phyloP scores from a whole-genome alignment of 2,888 invertebrate species.

The Polyommatus icarus region DNA sequence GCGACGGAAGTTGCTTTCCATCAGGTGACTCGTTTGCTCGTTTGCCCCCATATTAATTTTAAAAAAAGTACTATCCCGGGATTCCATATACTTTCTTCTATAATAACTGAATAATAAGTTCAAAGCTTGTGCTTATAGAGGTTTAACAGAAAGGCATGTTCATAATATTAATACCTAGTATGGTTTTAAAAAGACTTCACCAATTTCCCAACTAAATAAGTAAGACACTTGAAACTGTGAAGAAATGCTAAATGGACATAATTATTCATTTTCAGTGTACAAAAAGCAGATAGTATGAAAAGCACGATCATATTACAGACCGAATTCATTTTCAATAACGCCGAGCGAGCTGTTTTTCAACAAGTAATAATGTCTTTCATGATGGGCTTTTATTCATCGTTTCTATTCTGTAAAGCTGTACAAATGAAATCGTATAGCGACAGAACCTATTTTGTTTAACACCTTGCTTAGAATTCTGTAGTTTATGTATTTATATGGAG shows the following conservation, averaged over 20 bases:
- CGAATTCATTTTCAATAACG: slow-evolving; percentile 42
- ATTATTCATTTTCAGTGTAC: slow-evolving; percentile 7
- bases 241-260: background rate
- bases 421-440: background rate
- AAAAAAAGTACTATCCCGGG: too few species aligned
- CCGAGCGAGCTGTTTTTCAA: slow-evolving; percentile 38
- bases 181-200: too few species aligned
- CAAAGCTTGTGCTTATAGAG: too few species aligned
- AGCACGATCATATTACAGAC: slow-evolving; percentile 31
- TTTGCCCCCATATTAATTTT: too few species aligned
- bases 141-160: too few species aligned
- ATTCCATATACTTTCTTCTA: too few species aligned
- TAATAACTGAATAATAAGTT: too few species aligned
- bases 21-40: too few species aligned
- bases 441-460: background rate
- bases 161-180: too few species aligned
- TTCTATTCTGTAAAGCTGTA: slow-evolving; percentile 44
- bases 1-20: too few species aligned
- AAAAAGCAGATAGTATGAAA: background rate
- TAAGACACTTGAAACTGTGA: background rate
- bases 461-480: background rate
- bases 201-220: background rate
- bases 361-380: slow-evolving; percentile 43
- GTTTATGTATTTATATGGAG: background rate
- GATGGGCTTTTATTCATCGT: slow-evolving; percentile 42